Base-by-base conservation (phyloP, 2,113 vertebrate genomes). In the Conger conger region DNA sequence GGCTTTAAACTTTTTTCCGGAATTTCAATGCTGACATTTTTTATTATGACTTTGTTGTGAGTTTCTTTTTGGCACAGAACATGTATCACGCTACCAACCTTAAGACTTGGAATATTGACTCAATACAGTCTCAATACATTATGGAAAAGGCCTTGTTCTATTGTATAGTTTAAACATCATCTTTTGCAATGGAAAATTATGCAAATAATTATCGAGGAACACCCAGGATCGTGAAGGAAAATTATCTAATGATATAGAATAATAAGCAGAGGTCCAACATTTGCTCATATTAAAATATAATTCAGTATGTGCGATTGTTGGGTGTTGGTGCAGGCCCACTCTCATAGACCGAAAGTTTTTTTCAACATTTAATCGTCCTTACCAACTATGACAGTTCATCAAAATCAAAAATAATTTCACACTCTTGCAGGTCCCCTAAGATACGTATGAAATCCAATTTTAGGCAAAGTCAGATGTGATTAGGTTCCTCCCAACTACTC, bases 141-240 rank as follows among this genome's bases (percentile, higher is more conserved):
- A 45, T 8, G 3, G 42, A 83, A 15, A 53, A 83, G 50, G 40
- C 18, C 2, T 9, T 76, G 45, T 50, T 83, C 11, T 77, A 50
- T 33, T 53, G 68, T 38, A 1, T 38, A 83, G 27, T 45, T 17
- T 45, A 35, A 15, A 36, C 76, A n/a, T 30, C 63, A 76, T 38
- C 38, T 36, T 38, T 42, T 40, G 53, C 50, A 76, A 83, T 76
- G 82, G 82, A 83, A 77, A 83, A 77, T 83, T 73, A 77, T 53
- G 30, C 42, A 76, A 40, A n/a, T 27, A 77, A 40, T 83, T 15
- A 77, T 33, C 17, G 76, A 33, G 35, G 35, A 37, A 18, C 76
- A 78, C 33, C 30, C 17, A 37, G 35, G 36, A 35, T 35, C 33
- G 18, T 27, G 82, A 78, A 78, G 33, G 54, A 79, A n/a, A 79